phyloP scores from a whole-genome alignment of 2,113 vertebrate species.

The Xiphorhynchus elegans region DNA sequence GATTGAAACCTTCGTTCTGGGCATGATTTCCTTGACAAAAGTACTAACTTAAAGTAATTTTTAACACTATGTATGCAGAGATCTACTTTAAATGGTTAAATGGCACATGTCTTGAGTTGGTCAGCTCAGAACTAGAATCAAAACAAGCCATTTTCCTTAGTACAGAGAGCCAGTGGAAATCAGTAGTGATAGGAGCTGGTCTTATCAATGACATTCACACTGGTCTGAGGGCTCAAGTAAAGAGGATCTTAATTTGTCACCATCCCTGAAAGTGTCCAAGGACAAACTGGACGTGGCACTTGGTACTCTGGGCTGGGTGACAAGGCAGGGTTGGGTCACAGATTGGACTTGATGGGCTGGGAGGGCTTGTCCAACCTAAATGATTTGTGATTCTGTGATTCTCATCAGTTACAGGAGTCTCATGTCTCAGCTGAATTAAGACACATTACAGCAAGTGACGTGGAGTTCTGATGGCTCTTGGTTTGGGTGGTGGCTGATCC shows the following conservation, averaged over 20 bases:
- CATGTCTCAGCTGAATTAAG: background rate
- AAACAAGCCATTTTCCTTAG: background rate
- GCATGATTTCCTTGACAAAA: background rate
- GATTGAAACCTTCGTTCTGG: background rate
- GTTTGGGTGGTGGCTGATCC: background rate
- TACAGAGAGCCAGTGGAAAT: background rate
- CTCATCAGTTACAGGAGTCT: background rate
- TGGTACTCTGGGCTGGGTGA: background rate
- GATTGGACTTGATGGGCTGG: background rate
- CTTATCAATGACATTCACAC: background rate
- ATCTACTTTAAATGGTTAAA: background rate
- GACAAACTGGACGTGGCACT: background rate
- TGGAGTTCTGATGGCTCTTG: background rate
- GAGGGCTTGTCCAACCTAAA: background rate
- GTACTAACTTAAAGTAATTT: background rate
- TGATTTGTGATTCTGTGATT: background rate
- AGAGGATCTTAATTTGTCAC: background rate
- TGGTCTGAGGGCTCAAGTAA: background rate
- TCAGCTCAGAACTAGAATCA: background rate
- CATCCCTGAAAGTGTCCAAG: too few relatives aligned
- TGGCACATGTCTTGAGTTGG: background rate
- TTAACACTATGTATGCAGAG: background rate
- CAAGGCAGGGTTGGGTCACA: background rate
- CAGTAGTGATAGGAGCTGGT: accelerated
- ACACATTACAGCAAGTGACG: background rate